Base-by-base conservation (phyloP, 2,888 invertebrate species). In the Brassicogethes aeneus region DNA sequence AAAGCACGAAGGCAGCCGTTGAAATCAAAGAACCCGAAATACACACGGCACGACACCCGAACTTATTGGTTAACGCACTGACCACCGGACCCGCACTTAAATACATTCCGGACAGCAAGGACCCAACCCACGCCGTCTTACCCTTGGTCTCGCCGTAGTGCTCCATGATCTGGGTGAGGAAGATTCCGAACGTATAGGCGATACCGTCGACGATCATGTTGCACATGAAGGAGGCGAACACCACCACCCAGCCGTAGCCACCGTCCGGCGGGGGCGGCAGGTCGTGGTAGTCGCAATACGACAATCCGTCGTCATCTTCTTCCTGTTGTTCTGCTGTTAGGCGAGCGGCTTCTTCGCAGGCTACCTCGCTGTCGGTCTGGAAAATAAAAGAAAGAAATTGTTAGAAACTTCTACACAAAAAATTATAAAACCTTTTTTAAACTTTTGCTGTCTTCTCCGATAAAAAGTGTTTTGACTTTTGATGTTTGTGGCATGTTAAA, bases 201-300 rank as follows among this genome's bases (percentile, higher is more conserved):
- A 99, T 93, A 55, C 93, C 99, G 68, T 99, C 97, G 42, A 99
- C 94, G 55, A 97, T 88, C 75, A 97, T 80, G 77, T 97, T 96
- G 71, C 93, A 93, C 81, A 96, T 82, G 70, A 99, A 95, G 34
- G 94, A 93, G 39, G 94, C 93, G 59, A 91, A 82, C 40, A 96
- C 95, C 62, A 99, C 88, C 60, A 95, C 83, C 91, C 90, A 91
- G 44, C 90, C 90, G 71, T 87, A 92, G 37, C 94, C 94, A 50
- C 89, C 89, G 66, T 90, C 90, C 30, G 90, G 90, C 39, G 90
- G 89, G 40, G 89, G 87, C 15, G 90, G 90, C 47, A 88, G 71
- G 54, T 84, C 85, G 53, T 80, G 80, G 60, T 84, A 84, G 61
- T 86, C 80, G 64, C 80, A 79, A 44, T 74, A 67, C 15, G 74